Evolutionary conservation across 2,113 vertebrate species (phyloP), one percentile per base, ranked within the genome.

Genomic region (Larimichthys polyactis): DNA sequence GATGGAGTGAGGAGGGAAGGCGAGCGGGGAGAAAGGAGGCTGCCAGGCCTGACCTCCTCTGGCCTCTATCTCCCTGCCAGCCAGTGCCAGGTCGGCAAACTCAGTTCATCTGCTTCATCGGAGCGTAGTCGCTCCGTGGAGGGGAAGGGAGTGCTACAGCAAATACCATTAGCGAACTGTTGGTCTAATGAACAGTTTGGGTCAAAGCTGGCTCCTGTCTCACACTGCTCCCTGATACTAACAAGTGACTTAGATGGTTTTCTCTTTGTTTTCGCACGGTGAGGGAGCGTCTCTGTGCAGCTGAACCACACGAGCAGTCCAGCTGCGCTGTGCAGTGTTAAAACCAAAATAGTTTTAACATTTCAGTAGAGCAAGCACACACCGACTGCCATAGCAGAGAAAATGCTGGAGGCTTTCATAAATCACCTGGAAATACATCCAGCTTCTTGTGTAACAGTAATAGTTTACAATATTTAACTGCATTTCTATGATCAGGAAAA

Each of bases 141-240:
- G 82, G 67, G 75, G 49, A 85, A 75, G 83, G 88, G 83, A 85
- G 89, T 78, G 68, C 81, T 88, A 71, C 78, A 79, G 90, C 86
- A 93, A 92, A 94, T 89, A 94, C 87, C 87, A 93, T 95, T 94
- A 94, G 91, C 82, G 69, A 83, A 89, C 79, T 87, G 79, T 84
- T 89, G 87, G 88, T 90, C 84, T 92, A 94, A 94, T 83, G 85
- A 94, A 93, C 80, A 78, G 77, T 64, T 52, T 19, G 79, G 88
- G 85, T 92, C 81, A 92, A 70, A 88, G 85, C 70, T 67, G 44
- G 87, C 85, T 80, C 74, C 60, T 44, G 81, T 71, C 76, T 89
- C 80, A 82, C 78, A 76, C 82, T 71, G 84, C 72, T 89, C 78
- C 67, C 69, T 75, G 78, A 5, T 74, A 82, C 79, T 89, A 91